phyloP scores from a whole-genome alignment of 2,888 invertebrate species.

The Rhorus exstirpatorius region DNA sequence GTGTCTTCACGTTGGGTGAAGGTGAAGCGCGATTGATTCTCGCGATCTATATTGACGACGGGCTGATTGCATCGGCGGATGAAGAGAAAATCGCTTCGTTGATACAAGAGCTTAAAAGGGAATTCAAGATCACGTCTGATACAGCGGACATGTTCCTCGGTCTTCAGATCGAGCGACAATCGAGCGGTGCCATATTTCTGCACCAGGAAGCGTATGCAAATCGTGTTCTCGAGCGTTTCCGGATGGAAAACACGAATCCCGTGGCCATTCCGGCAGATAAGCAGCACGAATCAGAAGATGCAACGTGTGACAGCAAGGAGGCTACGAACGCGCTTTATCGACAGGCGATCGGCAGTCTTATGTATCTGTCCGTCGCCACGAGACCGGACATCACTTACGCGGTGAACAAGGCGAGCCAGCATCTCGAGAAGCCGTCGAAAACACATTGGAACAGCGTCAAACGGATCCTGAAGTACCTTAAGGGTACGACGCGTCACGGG shows the following conservation, averaged over 20 bases:
- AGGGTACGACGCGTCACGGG: conserved; percentile 30
- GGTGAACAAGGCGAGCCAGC: conserved; percentile 45
- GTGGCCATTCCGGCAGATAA: conserved; percentile 36
- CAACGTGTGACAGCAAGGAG: not conserved
- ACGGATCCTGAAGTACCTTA: conserved; percentile 12
- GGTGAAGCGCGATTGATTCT: conserved; percentile 56
- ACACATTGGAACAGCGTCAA: conserved; percentile 35
- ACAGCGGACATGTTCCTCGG: conserved; percentile 65
- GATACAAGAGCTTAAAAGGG: conserved; percentile 21
- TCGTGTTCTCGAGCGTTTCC: conserved; percentile 53
- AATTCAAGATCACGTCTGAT: conserved; percentile 53
- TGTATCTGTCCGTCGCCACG: conserved; percentile 41
- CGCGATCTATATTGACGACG: conserved; percentile 71
- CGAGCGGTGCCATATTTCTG: conserved; percentile 57
- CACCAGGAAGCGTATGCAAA: conserved; percentile 59
- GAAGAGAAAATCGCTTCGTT: conserved; percentile 44
- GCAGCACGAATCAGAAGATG: conserved; percentile 18
- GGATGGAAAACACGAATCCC: conserved; percentile 32
- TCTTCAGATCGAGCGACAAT: conserved; percentile 64
- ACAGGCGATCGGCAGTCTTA: conserved; percentile 40
- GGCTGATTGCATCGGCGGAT: conserved; percentile 66
- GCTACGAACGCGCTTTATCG: conserved; percentile 38
- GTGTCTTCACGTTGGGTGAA: conserved; percentile 69
- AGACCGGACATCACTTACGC: conserved; percentile 39
- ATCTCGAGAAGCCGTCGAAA: conserved; percentile 41